phyloP scores from a whole-genome alignment of 2,113 vertebrate species.

The Gymnarchus niloticus region DNA sequence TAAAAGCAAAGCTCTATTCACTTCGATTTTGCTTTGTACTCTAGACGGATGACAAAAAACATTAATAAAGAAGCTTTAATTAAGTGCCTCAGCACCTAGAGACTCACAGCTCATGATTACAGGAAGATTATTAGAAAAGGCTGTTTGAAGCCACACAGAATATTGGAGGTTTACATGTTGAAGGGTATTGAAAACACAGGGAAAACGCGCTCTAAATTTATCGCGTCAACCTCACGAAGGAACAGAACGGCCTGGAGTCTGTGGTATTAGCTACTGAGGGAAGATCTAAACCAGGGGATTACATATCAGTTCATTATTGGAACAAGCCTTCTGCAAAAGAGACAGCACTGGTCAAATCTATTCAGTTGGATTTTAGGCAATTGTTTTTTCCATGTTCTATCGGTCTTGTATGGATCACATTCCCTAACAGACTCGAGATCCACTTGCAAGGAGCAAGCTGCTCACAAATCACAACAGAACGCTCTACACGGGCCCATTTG shows the following conservation, averaged over 20 bases:
- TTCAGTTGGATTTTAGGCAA: not conserved
- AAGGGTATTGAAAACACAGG: not conserved
- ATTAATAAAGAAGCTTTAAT: not conserved
- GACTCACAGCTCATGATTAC: not conserved
- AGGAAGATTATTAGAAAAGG: not conserved
- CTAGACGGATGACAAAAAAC: not conserved
- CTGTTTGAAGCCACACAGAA: not conserved
- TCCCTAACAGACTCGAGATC: not conserved
- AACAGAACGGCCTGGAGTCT: not conserved
- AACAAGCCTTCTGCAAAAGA: not conserved
- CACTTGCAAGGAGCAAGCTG: not conserved
- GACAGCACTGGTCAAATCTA: not conserved
- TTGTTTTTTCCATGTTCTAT: not conserved
- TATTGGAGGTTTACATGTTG: not conserved
- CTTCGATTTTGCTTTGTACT: not conserved
- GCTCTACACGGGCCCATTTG: not conserved
- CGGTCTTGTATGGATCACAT: not conserved
- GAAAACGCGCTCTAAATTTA: not conserved
- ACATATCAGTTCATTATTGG: not conserved
- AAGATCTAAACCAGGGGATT: not conserved
- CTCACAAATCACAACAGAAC: not conserved
- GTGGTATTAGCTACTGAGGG: not conserved
- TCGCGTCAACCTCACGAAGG: not conserved
- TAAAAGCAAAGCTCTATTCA: not conserved
- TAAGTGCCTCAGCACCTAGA: no score